Conservation (phyloP, 2,113 vertebrate genomes). For the Speoplatyrhinus poulsoni region DNA sequence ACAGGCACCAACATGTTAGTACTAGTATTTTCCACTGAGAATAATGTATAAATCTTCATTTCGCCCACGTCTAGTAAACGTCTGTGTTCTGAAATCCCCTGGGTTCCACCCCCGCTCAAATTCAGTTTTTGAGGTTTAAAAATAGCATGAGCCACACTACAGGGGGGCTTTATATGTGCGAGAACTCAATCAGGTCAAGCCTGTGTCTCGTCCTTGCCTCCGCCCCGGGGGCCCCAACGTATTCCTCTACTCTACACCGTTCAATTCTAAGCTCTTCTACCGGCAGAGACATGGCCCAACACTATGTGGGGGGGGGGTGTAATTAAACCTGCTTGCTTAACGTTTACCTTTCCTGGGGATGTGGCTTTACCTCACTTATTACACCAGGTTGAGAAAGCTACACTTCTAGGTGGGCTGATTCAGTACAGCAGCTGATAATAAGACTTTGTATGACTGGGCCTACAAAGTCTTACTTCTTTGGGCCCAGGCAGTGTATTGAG, state of each 20-base stretch:
- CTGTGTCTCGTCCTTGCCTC: constrained; percentile 25
- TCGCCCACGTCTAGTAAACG: neutral
- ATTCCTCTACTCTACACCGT: constrained; percentile 22
- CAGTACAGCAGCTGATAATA: constrained; percentile 9
- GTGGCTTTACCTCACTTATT: constrained; percentile 10
- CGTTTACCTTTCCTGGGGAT: neutral
- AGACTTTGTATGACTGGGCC: neutral
- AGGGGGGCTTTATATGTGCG: constrained; percentile 33
- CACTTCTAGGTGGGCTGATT: constrained; percentile 25
- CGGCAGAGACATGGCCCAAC: neutral
- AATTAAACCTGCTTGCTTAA: neutral
- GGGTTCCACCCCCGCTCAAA: constrained; percentile 14
- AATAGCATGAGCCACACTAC: constrained; percentile 39
- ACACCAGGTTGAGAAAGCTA: constrained; percentile 36
- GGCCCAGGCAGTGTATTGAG: too few relatives aligned
- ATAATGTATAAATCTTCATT: too few relatives aligned
- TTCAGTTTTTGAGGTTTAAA: constrained; percentile 54
- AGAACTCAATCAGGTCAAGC: constrained; percentile 53
- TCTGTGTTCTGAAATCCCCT: constrained; percentile 15
- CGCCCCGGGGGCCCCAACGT: constrained; percentile 31
- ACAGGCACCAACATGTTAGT: too few relatives aligned
- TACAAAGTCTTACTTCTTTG: neutral
- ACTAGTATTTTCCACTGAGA: too few relatives aligned
- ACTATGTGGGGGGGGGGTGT: neutral
- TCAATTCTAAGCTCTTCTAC: constrained; percentile 24